Percentiles rank a stretch among this genome's conserved stretches.
Conservation (phyloP, 1,140 invertebrate species). For the Sycophila sp. region DNA sequence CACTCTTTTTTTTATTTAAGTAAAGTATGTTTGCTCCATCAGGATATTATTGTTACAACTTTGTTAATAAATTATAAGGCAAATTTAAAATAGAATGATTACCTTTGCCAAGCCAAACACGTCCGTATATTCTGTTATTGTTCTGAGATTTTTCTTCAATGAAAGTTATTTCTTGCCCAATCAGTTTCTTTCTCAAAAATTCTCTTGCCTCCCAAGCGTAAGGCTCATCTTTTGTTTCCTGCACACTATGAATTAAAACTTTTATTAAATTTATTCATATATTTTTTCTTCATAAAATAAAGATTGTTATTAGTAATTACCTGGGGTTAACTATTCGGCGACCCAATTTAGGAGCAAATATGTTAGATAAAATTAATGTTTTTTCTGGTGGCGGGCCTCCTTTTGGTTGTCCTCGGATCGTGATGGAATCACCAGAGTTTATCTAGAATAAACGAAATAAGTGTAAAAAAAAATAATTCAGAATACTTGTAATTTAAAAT, state of each 20-base stretch:
- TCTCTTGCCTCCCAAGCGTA: conserved; percentile 97
- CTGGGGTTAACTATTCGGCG: conserved; percentile 64
- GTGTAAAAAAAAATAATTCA: background rate
- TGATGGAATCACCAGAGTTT: conserved; percentile 59
- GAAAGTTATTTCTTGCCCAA: conserved; percentile 90
- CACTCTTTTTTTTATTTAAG: background rate
- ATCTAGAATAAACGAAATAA: conserved; percentile 45
- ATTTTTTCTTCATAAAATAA: conserved; percentile 10
- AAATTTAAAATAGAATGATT: conserved; percentile 35
- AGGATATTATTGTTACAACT: too few species aligned
- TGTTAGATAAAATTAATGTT: conserved; percentile 88
- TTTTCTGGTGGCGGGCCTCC: conserved; percentile 91
- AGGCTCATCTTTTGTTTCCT: conserved; percentile 89
- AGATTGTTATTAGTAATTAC: conserved; percentile 10
- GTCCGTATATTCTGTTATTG: conserved; percentile 87
- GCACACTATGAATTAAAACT: conserved; percentile 64
- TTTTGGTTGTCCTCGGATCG: conserved; percentile 57
- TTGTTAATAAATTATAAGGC: background rate
- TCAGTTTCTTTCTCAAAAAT: conserved; percentile 89
- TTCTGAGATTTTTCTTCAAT: conserved; percentile 77
- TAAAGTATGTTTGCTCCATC: too few species aligned
- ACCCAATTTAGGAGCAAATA: conserved; percentile 91
- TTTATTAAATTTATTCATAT: too few species aligned
- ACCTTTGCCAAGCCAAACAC: conserved; percentile 86
- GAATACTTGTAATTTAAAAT: too few species aligned